Percentiles rank a stretch among this genome's conserved stretches.
These are phyloP conservation scores for Hemithea aestivaria DNA, from an alignment of 2,888 invertebrate genomes.

Conservation along the genomic window DNA sequence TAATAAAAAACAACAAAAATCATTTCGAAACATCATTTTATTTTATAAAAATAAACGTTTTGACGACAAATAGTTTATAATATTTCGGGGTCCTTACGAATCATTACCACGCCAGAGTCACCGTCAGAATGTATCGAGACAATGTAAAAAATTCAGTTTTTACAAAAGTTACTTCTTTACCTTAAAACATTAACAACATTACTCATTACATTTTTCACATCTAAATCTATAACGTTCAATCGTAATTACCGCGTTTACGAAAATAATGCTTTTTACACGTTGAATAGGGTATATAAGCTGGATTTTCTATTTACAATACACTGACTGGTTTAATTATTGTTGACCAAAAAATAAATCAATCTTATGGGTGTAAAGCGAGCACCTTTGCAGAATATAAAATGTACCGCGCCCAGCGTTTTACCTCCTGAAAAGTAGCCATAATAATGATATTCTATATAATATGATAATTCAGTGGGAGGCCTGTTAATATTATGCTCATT, in stretches of 20 bases:
- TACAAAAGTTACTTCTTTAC: slow-evolving; percentile 83
- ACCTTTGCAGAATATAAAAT: too few relatives aligned
- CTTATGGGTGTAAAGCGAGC: too few relatives aligned
- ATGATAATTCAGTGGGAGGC: too few relatives aligned
- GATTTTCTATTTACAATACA: slow-evolving; percentile 10
- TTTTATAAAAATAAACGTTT: slow-evolving; percentile 81
- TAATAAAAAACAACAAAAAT: slow-evolving; percentile 26
- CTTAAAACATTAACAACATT: slow-evolving; percentile 82
- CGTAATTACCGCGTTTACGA: slow-evolving; percentile 62
- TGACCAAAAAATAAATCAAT: too few relatives aligned
- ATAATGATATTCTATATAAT: too few relatives aligned
- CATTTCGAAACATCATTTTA: slow-evolving; percentile 74
- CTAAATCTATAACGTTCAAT: slow-evolving; percentile 78
- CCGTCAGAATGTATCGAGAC: slow-evolving; percentile 83
- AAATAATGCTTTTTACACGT: slow-evolving; percentile 57
- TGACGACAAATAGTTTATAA: slow-evolving; percentile 80
- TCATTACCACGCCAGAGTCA: slow-evolving; percentile 60
- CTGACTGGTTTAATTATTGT: too few relatives aligned
- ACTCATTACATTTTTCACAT: slow-evolving; percentile 78
- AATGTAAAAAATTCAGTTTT: slow-evolving; percentile 83
- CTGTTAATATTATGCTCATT: too few relatives aligned
- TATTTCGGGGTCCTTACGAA: slow-evolving; percentile 76
- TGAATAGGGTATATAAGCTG: slow-evolving; percentile 18
- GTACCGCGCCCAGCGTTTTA: too few relatives aligned
- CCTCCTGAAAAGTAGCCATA: too few relatives aligned